phyloP scores from a whole-genome alignment of 2,888 invertebrate genomes.

The Caenorhabditis macrosperma region DNA sequence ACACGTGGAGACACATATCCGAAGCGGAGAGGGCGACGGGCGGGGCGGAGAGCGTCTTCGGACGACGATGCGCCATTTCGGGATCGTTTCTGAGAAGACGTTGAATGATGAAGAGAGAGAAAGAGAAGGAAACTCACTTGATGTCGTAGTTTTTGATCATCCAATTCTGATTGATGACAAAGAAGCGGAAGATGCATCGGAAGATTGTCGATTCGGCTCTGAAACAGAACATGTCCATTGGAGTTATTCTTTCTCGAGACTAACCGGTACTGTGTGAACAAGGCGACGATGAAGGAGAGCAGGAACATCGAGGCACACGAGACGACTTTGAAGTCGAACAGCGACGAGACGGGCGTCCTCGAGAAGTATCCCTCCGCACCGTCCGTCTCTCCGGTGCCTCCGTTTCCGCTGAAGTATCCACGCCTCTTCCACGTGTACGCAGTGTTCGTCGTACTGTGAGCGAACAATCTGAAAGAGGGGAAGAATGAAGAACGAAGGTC shows the following conservation, averaged over 20 bases:
- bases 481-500: neutral
- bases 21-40: conserved; percentile 37
- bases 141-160: conserved; percentile 76
- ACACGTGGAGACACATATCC: conserved; percentile 46
- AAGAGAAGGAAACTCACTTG: conserved; percentile 36
- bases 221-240: neutral
- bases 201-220: conserved; percentile 76
- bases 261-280: conserved; percentile 81
- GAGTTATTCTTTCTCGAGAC: neutral
- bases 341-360: conserved; percentile 60
- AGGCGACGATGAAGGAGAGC: conserved; percentile 83
- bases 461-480: conserved; percentile 22
- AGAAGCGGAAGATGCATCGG: conserved; percentile 69
- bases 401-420: conserved; percentile 45
- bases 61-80: conserved; percentile 61
- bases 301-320: conserved; percentile 83
- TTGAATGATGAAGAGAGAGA: neutral
- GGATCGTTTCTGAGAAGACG: conserved; percentile 60
- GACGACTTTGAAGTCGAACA: conserved; percentile 82
- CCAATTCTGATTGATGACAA: conserved; percentile 78
- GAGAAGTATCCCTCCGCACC: conserved; percentile 32
- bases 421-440: conserved; percentile 51
- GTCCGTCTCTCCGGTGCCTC: conserved; percentile 18
- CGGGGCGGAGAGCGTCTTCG: neutral
- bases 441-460: conserved; percentile 20